Evolutionary conservation across 2,797 vertebrate species (phyloP).

Genomic region (Acrossocheilus wenchowensis): DNA sequence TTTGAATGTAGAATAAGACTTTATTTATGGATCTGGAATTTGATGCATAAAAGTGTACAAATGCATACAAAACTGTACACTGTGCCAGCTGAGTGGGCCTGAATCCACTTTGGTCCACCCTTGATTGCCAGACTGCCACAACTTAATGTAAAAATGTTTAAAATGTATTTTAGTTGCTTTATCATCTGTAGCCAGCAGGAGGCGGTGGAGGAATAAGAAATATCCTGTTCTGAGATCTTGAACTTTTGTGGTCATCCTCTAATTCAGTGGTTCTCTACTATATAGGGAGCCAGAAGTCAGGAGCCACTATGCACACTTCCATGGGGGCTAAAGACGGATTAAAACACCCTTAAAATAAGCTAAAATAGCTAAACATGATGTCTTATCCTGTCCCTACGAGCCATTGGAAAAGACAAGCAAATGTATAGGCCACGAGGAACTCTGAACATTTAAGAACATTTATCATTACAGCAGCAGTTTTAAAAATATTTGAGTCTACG

Average conservation of each 20-base stretch:
- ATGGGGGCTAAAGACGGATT: too few species aligned
- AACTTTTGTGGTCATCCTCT: neutral
- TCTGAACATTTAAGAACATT: neutral
- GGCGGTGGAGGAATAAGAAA: slow-evolving; percentile 60
- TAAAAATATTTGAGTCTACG: neutral
- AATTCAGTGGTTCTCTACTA: neutral
- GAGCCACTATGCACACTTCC: neutral
- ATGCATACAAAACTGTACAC: too few species aligned
- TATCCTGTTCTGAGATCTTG: neutral
- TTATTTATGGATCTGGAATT: neutral
- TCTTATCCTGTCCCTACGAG: too few species aligned
- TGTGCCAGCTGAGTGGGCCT: too few species aligned
- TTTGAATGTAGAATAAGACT: neutral
- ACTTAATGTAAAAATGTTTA: neutral
- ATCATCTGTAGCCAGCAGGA: slow-evolving; percentile 72
- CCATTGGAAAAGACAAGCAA: neutral
- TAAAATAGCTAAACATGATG: neutral
- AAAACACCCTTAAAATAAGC: neutral
- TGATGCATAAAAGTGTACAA: neutral
- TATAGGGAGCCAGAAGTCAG: neutral
- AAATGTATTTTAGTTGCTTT: neutral
- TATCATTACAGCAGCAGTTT: neutral
- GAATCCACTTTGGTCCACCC: too few species aligned
- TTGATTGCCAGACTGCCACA: neutral
- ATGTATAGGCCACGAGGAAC: neutral